phyloP scores from a whole-genome alignment of 2,797 vertebrate genomes.

The Sternotherus odoratus region DNA sequence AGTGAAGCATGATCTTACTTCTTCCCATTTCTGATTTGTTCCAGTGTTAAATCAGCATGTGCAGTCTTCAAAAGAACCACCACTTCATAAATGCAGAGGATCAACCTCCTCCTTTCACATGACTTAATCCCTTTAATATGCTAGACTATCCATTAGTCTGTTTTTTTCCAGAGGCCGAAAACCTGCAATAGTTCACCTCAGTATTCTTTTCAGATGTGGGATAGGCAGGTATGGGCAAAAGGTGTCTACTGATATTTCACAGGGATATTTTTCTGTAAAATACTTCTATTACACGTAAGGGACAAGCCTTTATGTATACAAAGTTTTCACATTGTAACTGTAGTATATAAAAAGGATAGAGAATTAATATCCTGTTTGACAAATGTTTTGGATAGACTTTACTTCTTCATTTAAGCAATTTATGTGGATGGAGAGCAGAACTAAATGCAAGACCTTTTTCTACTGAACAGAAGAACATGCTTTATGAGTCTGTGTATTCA shows the following conservation, averaged over 20 bases:
- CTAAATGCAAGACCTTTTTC: not conserved
- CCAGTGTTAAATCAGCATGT: not conserved
- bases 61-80: not conserved
- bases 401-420: not conserved
- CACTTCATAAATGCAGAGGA: not conserved
- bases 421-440: not conserved
- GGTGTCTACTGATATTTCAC: not conserved
- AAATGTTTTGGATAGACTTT: not conserved
- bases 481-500: not conserved
- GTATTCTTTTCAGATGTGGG: not conserved
- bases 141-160: not conserved
- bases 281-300: not conserved
- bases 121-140: not conserved
- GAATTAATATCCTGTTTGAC: not conserved
- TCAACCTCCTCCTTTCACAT: not conserved
- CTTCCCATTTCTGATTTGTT: not conserved
- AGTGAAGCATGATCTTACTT: not conserved
- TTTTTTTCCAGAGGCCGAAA: too few species aligned
- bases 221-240: not conserved
- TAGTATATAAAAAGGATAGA: not conserved
- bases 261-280: slow-evolving; percentile 1
- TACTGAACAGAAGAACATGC: not conserved
- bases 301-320: not conserved
- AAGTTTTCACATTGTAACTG: not conserved
- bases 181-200: not conserved